A percentile compares a stretch with the other conserved stretches of the same genome.
Conservation (phyloP, 2,797 vertebrate species). For the Channa striata region DNA sequence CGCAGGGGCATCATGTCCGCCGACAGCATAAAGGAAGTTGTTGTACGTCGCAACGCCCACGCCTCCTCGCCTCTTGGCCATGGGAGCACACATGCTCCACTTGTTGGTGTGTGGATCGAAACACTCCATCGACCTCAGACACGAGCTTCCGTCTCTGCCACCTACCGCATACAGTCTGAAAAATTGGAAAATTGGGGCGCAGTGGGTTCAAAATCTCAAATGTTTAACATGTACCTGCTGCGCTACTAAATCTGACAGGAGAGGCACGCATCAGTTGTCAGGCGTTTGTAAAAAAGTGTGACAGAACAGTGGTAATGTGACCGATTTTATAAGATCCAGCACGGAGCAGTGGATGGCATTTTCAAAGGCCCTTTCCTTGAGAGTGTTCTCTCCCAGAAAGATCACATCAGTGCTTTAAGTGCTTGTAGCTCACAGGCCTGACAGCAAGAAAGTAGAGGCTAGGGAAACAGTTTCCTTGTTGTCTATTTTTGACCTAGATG, state of each 20-base stretch:
- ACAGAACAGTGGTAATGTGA: conserved; percentile 26
- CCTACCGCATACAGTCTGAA: conserved; percentile 94
- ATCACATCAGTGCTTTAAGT: conserved; percentile 62
- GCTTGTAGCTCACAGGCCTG: conserved; percentile 51
- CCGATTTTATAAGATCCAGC: conserved; percentile 24
- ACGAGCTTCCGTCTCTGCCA: conserved; percentile 95
- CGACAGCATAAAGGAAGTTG: conserved; percentile 94
- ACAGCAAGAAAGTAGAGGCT: conserved; percentile 64
- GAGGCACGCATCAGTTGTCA: conserved; percentile 6
- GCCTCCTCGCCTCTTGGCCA: conserved; percentile 95
- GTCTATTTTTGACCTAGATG: conserved; percentile 79
- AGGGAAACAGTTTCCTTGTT: conserved; percentile 71
- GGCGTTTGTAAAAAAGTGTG: conserved; percentile 9
- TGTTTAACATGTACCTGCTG: not conserved
- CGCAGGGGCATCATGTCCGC: conserved; percentile 96
- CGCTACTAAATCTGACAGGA: not conserved
- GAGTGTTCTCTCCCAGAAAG: conserved; percentile 47
- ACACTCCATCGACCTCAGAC: conserved; percentile 96
- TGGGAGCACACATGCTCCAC: conserved; percentile 94
- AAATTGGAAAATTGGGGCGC: conserved; percentile 26
- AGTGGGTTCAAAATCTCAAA: not conserved
- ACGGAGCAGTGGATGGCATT: conserved; percentile 24
- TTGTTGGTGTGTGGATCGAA: conserved; percentile 99
- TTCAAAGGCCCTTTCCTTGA: conserved; percentile 51
- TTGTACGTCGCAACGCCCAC: conserved; percentile 96